Conservation (phyloP, 2,888 invertebrate species). For the Eupithecia pulchellata region DNA sequence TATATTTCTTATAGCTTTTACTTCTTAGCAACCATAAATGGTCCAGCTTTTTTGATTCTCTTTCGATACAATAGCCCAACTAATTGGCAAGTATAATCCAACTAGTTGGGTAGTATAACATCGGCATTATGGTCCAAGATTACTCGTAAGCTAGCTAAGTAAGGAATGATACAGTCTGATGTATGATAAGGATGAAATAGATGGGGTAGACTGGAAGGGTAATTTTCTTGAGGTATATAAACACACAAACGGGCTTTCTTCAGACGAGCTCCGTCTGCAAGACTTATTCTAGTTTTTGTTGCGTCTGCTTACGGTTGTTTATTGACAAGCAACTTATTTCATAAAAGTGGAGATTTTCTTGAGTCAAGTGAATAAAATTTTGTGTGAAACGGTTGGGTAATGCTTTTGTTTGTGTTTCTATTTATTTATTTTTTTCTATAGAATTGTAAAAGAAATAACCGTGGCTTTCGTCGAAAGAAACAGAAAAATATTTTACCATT, state of each 20-base stretch:
- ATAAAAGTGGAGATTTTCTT: not conserved
- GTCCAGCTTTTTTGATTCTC: not conserved
- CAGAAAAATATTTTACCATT: no score
- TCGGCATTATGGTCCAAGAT: slow-evolving; percentile 39
- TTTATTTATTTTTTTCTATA: no score
- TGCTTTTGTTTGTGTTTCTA: no score
- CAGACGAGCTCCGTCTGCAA: not conserved
- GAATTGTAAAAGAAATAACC: no score
- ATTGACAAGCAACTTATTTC: not conserved
- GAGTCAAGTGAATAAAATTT: not conserved
- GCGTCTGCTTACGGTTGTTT: not conserved
- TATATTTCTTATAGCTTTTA: no score
- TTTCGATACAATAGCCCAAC: not conserved
- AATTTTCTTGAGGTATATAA: slow-evolving; percentile 26
- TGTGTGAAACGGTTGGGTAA: not conserved
- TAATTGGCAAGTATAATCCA: not conserved
- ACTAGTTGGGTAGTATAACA: slow-evolving; percentile 7
- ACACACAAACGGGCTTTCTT: not conserved
- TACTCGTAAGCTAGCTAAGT: slow-evolving; percentile 44
- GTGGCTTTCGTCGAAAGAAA: no score
- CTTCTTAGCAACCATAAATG: not conserved
- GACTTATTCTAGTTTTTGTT: slow-evolving; percentile 4
- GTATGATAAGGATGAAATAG: slow-evolving; percentile 38
- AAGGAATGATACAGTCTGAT: slow-evolving; percentile 44
- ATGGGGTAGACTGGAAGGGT: slow-evolving; percentile 21